phyloP scores from a whole-genome alignment of 2,888 invertebrate genomes.

The Formica aserva region DNA sequence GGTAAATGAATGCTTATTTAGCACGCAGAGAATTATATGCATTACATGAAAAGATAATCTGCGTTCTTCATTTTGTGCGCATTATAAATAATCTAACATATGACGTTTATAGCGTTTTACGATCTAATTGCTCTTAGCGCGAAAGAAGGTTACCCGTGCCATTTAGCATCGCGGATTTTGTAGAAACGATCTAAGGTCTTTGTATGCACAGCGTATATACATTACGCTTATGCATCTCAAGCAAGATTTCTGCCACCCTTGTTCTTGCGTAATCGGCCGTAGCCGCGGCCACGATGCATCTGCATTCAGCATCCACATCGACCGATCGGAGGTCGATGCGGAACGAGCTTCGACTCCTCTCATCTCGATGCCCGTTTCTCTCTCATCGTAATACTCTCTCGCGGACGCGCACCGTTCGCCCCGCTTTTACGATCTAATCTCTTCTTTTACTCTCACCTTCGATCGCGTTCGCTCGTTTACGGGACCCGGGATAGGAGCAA shows the following conservation, averaged over 20 bases:
- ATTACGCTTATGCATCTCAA: neutral
- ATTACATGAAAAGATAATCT: neutral
- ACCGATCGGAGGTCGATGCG: constrained; percentile 39
- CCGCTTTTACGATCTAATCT: constrained; percentile 65
- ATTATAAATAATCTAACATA: neutral
- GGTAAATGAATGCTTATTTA: neutral
- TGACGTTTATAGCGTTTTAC: neutral
- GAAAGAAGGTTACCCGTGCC: neutral
- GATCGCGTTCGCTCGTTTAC: constrained; percentile 56
- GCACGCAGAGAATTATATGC: constrained; percentile 8
- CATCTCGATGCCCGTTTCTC: constrained; percentile 34
- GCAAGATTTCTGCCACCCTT: constrained; percentile 31
- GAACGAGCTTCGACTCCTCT: constrained; percentile 25
- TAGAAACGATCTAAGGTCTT: neutral
- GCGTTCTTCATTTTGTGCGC: neutral
- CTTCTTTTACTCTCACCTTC: constrained; percentile 64
- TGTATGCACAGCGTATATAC: neutral
- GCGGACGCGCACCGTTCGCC: constrained; percentile 38
- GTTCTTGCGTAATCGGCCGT: constrained; percentile 51
- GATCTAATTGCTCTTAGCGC: neutral
- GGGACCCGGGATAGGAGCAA: constrained; percentile 42
- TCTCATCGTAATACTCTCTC: constrained; percentile 42
- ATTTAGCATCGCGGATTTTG: constrained; percentile 2
- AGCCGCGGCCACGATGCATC: constrained; percentile 32
- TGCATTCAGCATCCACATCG: constrained; percentile 15